Percentiles rank a stretch among this genome's conserved stretches.
Evolutionary conservation across 2,888 invertebrate genomes (phyloP).

Genomic region (Ochropleura plecta): DNA sequence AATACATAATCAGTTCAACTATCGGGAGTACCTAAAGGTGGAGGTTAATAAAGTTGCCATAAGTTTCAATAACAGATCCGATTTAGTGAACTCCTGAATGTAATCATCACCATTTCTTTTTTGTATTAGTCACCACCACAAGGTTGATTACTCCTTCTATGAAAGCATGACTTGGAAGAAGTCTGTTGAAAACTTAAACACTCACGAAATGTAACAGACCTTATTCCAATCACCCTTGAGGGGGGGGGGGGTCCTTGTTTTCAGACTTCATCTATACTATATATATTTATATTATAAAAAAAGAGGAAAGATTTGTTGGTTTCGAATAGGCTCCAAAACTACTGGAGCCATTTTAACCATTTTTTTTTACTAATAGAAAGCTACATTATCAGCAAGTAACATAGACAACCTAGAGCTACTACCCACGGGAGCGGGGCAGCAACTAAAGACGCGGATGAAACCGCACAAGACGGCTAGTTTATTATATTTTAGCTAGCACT

Average conservation of each 20-base stretch:
- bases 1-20: not conserved
- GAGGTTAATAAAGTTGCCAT: not conserved
- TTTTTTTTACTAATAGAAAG: no score
- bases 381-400: no score
- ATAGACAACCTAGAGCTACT: no score
- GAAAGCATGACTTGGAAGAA: not conserved
- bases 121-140: not conserved
- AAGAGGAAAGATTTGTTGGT: no score
- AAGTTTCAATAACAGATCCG: not conserved
- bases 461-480: no score
- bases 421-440: no score
- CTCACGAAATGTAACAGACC: not conserved
- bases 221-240: not conserved
- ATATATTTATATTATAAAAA: no score
- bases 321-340: no score
- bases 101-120: not conserved
- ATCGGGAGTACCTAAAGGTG: not conserved
- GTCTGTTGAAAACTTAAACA: not conserved
- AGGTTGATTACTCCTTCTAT: not conserved
- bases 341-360: no score
- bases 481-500: slow-evolving; percentile 49
- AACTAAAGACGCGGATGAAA: no score
- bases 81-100: not conserved
- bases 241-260: no score
- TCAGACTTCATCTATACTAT: no score